These are phyloP conservation scores for Bruchidius siliquastri DNA, from an alignment of 2,888 invertebrate genomes.

Conservation along the genomic window DNA sequence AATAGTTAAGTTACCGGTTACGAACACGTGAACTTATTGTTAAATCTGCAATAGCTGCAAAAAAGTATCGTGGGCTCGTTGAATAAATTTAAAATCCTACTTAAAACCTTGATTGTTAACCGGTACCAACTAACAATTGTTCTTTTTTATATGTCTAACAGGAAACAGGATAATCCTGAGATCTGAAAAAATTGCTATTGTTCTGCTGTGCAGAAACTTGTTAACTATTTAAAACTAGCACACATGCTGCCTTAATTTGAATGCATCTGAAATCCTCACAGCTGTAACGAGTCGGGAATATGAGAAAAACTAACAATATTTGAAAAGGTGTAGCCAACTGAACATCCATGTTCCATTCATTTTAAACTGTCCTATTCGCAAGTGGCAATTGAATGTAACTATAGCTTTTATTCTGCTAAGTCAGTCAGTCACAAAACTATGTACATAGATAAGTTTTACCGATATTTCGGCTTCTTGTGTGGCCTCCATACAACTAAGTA, in stretches of 20 bases:
- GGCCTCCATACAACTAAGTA: too few species aligned
- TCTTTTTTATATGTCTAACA: neutral
- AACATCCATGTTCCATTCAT: too few species aligned
- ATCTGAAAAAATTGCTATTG: neutral
- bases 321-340: too few species aligned
- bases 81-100: constrained; percentile 3
- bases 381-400: too few species aligned
- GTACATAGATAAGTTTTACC: too few species aligned
- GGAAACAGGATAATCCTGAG: neutral
- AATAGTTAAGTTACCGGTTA: neutral
- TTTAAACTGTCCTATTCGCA: too few species aligned
- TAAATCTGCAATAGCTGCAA: constrained; percentile 1
- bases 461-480: too few species aligned
- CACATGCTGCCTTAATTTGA: neutral
- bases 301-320: too few species aligned
- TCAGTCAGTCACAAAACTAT: too few species aligned
- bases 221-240: neutral
- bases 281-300: too few species aligned
- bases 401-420: too few species aligned
- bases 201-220: neutral
- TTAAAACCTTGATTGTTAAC: constrained; percentile 2
- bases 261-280: neutral
- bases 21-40: constrained; percentile 2
- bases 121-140: neutral
- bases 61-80: neutral